These are phyloP conservation scores for Leucopsar rothschildi DNA, from an alignment of 2,113 vertebrate genomes.

Conservation along the genomic window DNA sequence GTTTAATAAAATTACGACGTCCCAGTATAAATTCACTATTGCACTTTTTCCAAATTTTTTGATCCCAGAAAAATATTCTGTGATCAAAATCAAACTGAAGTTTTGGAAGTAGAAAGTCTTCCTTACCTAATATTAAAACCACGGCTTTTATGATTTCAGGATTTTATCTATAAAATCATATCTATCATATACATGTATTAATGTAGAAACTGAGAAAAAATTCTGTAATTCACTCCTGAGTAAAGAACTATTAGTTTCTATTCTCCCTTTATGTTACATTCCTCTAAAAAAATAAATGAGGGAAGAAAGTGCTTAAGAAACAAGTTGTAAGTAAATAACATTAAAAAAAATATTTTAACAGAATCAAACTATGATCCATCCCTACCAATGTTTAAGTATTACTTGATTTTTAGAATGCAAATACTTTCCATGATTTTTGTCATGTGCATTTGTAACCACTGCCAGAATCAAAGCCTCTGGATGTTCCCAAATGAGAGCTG, in stretches of 20 bases:
- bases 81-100: not conserved
- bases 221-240: not conserved
- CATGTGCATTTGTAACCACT: not conserved
- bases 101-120: not conserved
- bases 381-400: not conserved
- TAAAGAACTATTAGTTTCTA: not conserved
- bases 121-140: not conserved
- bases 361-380: not conserved
- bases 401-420: not conserved
- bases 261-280: not conserved
- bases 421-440: not conserved
- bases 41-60: not conserved
- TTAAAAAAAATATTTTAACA: not conserved
- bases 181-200: not conserved
- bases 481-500: not conserved
- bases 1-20: conserved; percentile 17
- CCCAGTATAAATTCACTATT: not conserved
- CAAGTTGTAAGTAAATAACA: not conserved
- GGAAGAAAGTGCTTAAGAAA: not conserved
- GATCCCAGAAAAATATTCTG: not conserved
- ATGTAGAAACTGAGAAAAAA: not conserved
- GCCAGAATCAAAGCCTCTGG: not conserved
- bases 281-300: not conserved
- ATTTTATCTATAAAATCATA: not conserved
- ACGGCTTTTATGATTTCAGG: not conserved